These are phyloP conservation scores for Diadophis punctatus DNA, from an alignment of 2,113 vertebrate genomes.

Conservation along the genomic window DNA sequence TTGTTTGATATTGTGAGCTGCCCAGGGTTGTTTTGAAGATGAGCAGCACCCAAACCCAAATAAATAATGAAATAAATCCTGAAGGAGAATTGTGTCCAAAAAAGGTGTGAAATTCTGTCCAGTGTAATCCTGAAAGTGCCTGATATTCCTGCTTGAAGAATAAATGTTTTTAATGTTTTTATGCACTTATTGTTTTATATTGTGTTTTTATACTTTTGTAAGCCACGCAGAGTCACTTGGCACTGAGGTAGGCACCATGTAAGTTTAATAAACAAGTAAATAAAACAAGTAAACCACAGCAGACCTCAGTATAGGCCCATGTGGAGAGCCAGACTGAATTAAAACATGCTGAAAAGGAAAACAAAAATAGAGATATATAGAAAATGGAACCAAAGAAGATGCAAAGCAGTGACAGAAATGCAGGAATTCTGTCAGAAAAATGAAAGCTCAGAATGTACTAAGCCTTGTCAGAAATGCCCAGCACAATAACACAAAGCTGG, in stretches of 20 bases:
- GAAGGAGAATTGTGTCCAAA: neutral
- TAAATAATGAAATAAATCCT: neutral
- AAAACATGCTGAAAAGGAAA: neutral
- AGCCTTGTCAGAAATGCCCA: neutral
- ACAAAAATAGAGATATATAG: neutral
- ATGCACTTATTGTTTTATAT: neutral
- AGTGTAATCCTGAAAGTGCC: neutral
- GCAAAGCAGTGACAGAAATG: neutral
- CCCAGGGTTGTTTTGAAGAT: neutral
- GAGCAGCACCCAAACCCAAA: neutral
- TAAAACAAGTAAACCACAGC: neutral
- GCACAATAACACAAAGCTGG: neutral
- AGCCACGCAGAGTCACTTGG: neutral
- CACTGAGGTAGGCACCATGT: neutral
- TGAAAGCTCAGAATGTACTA: neutral
- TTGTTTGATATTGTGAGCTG: neutral
- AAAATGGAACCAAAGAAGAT: neutral
- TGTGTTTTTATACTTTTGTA: too few species aligned
- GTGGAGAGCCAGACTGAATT: neutral
- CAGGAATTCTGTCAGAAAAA: neutral
- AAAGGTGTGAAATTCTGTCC: neutral
- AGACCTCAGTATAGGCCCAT: neutral
- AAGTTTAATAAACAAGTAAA: neutral
- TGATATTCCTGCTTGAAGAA: neutral
- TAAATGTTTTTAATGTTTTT: neutral